Base-by-base conservation (phyloP, 1,140 invertebrate genomes). In the Sinonovacula constricta region DNA sequence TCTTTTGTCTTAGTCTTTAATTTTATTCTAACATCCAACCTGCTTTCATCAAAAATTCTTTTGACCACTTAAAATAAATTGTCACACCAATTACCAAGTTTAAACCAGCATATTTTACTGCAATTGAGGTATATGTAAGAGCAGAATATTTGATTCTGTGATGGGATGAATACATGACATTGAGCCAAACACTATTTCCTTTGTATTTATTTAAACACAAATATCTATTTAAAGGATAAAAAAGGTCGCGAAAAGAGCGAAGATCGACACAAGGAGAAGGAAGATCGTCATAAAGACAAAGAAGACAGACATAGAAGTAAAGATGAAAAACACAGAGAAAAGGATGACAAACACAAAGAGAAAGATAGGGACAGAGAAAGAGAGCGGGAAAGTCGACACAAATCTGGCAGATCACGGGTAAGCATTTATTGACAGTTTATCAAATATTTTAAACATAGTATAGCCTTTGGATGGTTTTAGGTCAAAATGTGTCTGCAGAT, bases 181-280 rank as follows among this genome's bases (percentile, higher is more conserved):
- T 33, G 18, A 3, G 30, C n/a, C n/a, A n/a, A n/a, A n/a, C n/a
- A n/a, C n/a, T n/a, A n/a, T n/a, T n/a, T n/a, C n/a, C n/a, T 36
- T 33, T 65, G 3, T 65, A 34, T 34, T 1, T 10, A 5, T 34
- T 36, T 15, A 33, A n/a, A 34, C 36, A n/a, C 36, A 22, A n/a
- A 56, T 60, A 30, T 56, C 22, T 54, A 2, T 33, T 62, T 49
- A 14, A 53, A 86, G 81, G 81, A 85, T 22, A 83, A 83, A 63
- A 72, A 34, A 57, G 66, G 69, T 49, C 56, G 57, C 18, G 60
- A 60, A 63, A 36, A 74, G 22, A 45, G 39, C 15, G 70, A 74
- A 24, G 66, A 69, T 31, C 7, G 39, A 45, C 39, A 45, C 18
- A 7, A 18, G 18, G 39, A 45, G 18, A 45, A 45, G 39, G 39